phyloP scores from a whole-genome alignment of 2,888 invertebrate species.

The Lottia scabra region DNA sequence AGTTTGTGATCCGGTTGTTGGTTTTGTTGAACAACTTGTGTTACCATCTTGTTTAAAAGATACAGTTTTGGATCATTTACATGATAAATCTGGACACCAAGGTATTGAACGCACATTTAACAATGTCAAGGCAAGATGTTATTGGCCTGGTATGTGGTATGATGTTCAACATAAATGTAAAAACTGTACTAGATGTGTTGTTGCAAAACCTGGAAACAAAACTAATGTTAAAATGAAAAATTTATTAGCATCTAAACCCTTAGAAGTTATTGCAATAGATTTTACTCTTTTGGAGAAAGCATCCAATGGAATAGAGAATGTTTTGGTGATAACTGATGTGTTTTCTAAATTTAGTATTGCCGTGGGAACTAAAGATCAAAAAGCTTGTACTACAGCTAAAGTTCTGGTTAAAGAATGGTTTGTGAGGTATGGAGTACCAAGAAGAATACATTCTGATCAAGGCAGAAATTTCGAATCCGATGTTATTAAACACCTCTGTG shows the following conservation, averaged over 20 bases:
- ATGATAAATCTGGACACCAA: too few relatives aligned
- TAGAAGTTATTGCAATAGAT: conserved; percentile 39
- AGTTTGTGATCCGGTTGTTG: too few relatives aligned
- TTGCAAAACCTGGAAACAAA: conserved; percentile 26
- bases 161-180: conserved; percentile 28
- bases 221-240: too few relatives aligned
- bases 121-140: conserved; percentile 30
- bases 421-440: conserved; percentile 14
- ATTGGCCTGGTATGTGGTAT: conserved; percentile 33
- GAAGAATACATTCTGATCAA: conserved; percentile 23
- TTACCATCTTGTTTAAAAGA: too few relatives aligned
- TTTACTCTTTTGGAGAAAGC: conserved; percentile 36
- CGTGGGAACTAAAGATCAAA: conserved; percentile 20
- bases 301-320: conserved; percentile 31
- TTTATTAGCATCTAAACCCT: conserved; percentile 17
- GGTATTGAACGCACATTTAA: conserved; percentile 25
- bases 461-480: conserved; percentile 14
- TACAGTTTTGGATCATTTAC: too few relatives aligned
- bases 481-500: conserved; percentile 20
- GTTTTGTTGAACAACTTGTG: too few relatives aligned
- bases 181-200: conserved; percentile 33
- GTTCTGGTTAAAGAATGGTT: conserved; percentile 28
- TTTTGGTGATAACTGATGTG: conserved; percentile 40
- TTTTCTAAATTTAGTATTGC: conserved; percentile 26
- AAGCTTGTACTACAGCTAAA: conserved; percentile 17